A percentile compares a stretch with the other conserved stretches of the same genome.
phyloP scores from a whole-genome alignment of 2,797 vertebrate species.

The Phoeniculus purpureus region DNA sequence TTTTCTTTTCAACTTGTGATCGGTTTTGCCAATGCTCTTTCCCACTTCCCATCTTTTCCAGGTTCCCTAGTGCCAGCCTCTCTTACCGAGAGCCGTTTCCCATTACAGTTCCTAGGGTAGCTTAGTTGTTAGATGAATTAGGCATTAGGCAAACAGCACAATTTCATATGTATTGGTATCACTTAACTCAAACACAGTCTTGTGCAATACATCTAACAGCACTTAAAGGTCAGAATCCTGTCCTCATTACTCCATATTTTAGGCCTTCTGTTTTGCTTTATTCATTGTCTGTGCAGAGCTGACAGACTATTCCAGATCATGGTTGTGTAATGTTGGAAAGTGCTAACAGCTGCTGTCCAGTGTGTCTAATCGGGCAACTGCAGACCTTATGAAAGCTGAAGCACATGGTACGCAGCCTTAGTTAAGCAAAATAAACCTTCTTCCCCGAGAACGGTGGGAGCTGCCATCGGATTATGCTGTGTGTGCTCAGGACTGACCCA shows the following conservation, averaged over 20 bases:
- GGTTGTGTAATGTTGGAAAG: neutral
- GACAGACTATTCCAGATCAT: neutral
- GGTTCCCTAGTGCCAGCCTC: neutral
- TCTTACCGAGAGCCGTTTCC: neutral
- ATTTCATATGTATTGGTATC: neutral
- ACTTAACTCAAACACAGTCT: neutral
- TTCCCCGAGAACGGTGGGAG: neutral
- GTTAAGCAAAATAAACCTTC: neutral
- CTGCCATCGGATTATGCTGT: fast-evolving
- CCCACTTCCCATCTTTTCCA: neutral
- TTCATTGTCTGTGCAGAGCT: neutral
- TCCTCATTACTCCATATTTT: neutral
- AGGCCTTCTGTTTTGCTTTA: constrained; percentile 22
- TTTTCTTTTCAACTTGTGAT: neutral
- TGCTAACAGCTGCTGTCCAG: neutral
- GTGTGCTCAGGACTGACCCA: fast-evolving
- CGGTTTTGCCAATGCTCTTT: neutral
- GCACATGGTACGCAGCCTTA: neutral
- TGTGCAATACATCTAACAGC: neutral
- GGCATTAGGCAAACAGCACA: neutral
- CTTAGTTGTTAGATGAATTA: neutral
- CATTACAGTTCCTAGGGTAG: fast-evolving
- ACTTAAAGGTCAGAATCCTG: constrained; percentile 40
- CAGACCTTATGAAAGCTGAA: neutral
- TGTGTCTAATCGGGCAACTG: neutral